Percentiles rank a stretch among this genome's conserved stretches.
These are phyloP conservation scores for Paraescarpia echinospica DNA, from an alignment of 1,140 invertebrate species.

Conservation along the genomic window DNA sequence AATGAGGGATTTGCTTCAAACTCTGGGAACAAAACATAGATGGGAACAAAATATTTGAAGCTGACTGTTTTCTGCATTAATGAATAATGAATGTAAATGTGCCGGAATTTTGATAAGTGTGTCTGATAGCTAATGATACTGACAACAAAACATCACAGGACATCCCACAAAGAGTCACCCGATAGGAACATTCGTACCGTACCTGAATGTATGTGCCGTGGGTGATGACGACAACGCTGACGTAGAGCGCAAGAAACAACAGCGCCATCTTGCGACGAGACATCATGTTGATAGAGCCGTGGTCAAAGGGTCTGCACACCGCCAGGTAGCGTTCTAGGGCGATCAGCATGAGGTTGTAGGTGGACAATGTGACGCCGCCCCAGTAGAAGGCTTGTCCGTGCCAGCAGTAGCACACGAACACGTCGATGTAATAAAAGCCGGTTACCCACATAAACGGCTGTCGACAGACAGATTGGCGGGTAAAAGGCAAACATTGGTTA, in stretches of 20 bases:
- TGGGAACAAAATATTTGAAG: too few species aligned
- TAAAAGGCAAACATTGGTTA: too few species aligned
- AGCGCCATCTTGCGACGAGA: neutral
- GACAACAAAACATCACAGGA: too few species aligned
- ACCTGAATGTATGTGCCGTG: constrained; percentile 27
- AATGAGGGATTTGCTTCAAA: too few species aligned
- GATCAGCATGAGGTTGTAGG: constrained; percentile 27
- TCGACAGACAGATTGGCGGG: neutral
- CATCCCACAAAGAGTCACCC: too few species aligned
- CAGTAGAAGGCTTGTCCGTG: constrained; percentile 26
- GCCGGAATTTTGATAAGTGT: too few species aligned
- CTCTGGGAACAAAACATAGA: too few species aligned
- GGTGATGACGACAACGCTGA: constrained; percentile 21
- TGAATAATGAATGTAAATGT: too few species aligned
- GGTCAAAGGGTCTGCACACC: constrained; percentile 10
- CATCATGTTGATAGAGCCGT: neutral
- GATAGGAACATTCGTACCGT: too few species aligned
- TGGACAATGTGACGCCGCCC: constrained; percentile 25
- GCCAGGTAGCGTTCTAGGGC: constrained; percentile 22
- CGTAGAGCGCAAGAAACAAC: constrained; percentile 16
- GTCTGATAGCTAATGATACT: too few species aligned
- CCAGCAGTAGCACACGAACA: constrained; percentile 22
- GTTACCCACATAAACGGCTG: constrained; percentile 23
- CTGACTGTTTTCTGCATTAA: too few species aligned
- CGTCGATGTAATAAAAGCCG: constrained; percentile 16